These are phyloP conservation scores for Puntigrus tetrazona DNA, from an alignment of 2,113 vertebrate genomes.

Conservation along the genomic window DNA sequence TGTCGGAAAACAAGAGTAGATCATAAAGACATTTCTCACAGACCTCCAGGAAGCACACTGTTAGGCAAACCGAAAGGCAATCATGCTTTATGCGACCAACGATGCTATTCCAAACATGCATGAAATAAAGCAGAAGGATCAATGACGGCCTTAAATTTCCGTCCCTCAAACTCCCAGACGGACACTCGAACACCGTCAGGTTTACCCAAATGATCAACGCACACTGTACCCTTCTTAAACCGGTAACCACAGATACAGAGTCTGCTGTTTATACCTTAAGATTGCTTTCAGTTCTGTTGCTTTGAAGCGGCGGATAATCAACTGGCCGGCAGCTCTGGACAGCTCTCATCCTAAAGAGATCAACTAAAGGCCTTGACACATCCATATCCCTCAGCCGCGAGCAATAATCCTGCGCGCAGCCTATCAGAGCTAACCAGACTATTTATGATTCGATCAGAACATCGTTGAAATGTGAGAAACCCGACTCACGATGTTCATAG, in stretches of 20 bases:
- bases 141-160: background rate
- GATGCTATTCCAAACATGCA: background rate
- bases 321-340: background rate
- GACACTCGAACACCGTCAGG: too few relatives aligned
- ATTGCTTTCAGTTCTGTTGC: background rate
- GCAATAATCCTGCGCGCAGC: too few relatives aligned
- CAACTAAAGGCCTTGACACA: background rate
- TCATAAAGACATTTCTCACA: too few relatives aligned
- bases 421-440: too few relatives aligned
- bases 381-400: background rate
- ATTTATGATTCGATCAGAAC: too few relatives aligned
- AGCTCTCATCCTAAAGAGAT: slow-evolving; percentile 2
- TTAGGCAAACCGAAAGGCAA: background rate
- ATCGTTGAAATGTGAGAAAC: too few relatives aligned
- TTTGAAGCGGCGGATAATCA: background rate
- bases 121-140: background rate
- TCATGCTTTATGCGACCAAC: background rate
- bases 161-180: background rate
- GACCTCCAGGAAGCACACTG: background rate
- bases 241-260: background rate
- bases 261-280: background rate
- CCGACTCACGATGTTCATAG: too few relatives aligned
- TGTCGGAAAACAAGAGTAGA: too few relatives aligned
- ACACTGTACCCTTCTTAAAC: background rate
- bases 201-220: background rate